Conservation (phyloP, 2,888 invertebrate species). For the Periphyllus acericola region DNA sequence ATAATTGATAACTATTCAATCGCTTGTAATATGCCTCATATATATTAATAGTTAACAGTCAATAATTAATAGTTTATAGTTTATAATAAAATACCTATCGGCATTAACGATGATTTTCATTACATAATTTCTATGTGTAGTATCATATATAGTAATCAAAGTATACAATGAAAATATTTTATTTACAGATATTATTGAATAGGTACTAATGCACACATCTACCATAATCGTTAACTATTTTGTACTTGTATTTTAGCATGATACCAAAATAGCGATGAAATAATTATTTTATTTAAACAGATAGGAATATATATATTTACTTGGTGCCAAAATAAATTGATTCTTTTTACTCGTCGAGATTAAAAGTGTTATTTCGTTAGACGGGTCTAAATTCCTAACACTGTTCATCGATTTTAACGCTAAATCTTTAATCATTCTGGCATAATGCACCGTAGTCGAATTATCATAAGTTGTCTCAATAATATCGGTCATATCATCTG, state of each 20-base stretch:
- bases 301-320: constrained; percentile 66
- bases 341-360: constrained; percentile 94
- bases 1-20: too few relatives aligned
- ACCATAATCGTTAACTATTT: not conserved
- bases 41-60: too few relatives aligned
- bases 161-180: too few relatives aligned
- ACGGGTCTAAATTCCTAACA: constrained; percentile 91
- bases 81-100: too few relatives aligned
- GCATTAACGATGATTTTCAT: too few relatives aligned
- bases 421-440: constrained; percentile 86
- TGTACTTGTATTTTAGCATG: too few relatives aligned
- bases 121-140: too few relatives aligned
- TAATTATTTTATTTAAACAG: not conserved
- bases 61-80: too few relatives aligned
- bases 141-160: too few relatives aligned
- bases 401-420: constrained; percentile 92
- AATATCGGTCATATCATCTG: constrained; percentile 86
- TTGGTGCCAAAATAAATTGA: constrained; percentile 97
- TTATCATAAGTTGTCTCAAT: constrained; percentile 93
- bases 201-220: not conserved
- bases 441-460: constrained; percentile 93
- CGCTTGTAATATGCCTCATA: too few relatives aligned
- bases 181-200: too few relatives aligned
- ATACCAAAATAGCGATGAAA: not conserved
- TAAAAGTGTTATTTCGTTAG: constrained; percentile 93